These are phyloP conservation scores for Arremon brunneinucha DNA, from an alignment of 2,797 vertebrate genomes.

Conservation along the genomic window DNA sequence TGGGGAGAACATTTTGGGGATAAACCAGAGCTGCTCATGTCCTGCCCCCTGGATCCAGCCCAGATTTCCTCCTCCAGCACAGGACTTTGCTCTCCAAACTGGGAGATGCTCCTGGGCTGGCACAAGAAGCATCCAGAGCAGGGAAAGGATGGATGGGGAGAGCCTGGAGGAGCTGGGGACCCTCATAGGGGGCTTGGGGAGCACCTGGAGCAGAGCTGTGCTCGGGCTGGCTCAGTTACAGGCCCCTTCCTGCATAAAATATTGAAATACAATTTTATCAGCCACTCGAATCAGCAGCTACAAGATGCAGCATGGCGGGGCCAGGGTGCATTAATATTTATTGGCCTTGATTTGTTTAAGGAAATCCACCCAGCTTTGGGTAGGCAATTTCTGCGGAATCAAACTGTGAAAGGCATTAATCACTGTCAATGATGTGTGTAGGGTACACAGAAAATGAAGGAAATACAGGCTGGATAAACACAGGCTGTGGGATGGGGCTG, in stretches of 20 bases:
- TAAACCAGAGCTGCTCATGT: accelerated
- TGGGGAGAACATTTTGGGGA: no score
- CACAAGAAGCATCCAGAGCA: background rate
- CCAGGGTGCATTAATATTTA: slow-evolving; percentile 68
- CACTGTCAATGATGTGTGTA: background rate
- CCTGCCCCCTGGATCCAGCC: background rate
- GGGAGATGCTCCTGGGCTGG: background rate
- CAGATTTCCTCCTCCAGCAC: slow-evolving; percentile 19
- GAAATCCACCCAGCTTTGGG: slow-evolving; percentile 13
- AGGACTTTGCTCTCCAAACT: background rate
- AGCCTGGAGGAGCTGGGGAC: background rate
- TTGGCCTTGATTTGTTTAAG: slow-evolving; percentile 62
- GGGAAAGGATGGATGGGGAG: background rate
- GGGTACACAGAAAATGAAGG: background rate
- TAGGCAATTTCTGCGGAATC: slow-evolving; percentile 22
- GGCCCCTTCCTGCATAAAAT: slow-evolving; percentile 1
- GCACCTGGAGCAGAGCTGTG: background rate
- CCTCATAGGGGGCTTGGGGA: background rate
- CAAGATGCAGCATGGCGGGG: slow-evolving; percentile 1
- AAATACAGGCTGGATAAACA: background rate
- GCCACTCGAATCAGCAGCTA: slow-evolving; percentile 42
- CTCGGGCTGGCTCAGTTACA: background rate
- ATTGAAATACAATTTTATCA: slow-evolving; percentile 46
- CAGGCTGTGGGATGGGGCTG: background rate
- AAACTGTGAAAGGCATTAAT: slow-evolving; percentile 35